A percentile compares a stretch with the other conserved stretches of the same genome.
phyloP scores from a whole-genome alignment of 2,888 invertebrate genomes.

The Scaptomyza polygonia region DNA sequence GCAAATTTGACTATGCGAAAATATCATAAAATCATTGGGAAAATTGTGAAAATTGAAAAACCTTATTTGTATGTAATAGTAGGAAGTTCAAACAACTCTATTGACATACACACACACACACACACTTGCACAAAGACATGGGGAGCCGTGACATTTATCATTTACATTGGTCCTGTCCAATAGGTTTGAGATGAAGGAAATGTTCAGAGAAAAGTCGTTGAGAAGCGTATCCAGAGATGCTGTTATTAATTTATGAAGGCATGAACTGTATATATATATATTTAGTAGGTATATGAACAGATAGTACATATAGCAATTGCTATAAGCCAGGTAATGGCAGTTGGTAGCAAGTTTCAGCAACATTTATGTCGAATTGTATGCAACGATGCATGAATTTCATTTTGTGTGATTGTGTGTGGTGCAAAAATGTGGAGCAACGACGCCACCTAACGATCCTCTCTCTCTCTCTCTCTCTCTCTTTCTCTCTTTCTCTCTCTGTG shows the following conservation, averaged over 20 bases:
- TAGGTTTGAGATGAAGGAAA: neutral
- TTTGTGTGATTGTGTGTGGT: slow-evolving; percentile 36
- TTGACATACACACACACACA: slow-evolving; percentile 48
- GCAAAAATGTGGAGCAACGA: slow-evolving; percentile 27
- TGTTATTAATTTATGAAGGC: slow-evolving; percentile 67
- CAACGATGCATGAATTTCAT: slow-evolving; percentile 77
- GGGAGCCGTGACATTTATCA: slow-evolving; percentile 64
- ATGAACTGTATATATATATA: slow-evolving; percentile 40
- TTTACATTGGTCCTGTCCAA: slow-evolving; percentile 54
- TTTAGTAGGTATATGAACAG: slow-evolving; percentile 16
- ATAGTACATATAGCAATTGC: slow-evolving; percentile 19
- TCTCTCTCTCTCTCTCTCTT: neutral
- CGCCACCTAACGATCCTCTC: neutral
- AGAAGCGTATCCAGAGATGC: slow-evolving; percentile 27
- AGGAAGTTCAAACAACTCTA: slow-evolving; percentile 37
- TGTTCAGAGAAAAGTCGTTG: neutral
- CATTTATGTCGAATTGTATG: slow-evolving; percentile 75
- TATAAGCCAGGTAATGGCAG: slow-evolving; percentile 58
- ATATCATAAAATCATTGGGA: slow-evolving; percentile 63
- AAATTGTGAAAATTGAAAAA: slow-evolving; percentile 60
- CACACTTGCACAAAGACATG: neutral
- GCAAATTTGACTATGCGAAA: slow-evolving; percentile 58
- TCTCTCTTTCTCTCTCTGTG: no score
- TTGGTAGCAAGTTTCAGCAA: slow-evolving; percentile 66
- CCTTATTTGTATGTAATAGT: slow-evolving; percentile 12